These are phyloP conservation scores for Porites rus DNA, from an alignment of 92 coral and sea anemone genomes.

Conservation along the genomic window DNA sequence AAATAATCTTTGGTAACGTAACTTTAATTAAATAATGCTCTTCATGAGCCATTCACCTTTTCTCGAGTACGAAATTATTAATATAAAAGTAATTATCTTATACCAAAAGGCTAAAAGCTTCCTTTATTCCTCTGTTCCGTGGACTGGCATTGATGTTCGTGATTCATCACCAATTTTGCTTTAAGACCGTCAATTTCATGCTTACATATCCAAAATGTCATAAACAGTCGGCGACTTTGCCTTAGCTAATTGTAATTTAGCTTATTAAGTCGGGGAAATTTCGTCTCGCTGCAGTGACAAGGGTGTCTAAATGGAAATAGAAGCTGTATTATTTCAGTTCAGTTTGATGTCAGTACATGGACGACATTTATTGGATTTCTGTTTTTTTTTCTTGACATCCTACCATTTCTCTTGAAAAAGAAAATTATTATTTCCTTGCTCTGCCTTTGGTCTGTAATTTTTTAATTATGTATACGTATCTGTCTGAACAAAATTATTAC, in stretches of 20 bases:
- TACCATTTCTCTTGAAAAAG: background rate
- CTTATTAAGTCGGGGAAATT: conserved; percentile 9
- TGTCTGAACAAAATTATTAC: conserved; percentile 4
- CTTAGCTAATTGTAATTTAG: background rate
- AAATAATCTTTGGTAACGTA: too few species aligned
- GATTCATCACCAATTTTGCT: too few species aligned
- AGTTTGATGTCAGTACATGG: background rate
- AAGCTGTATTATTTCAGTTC: conserved; percentile 8
- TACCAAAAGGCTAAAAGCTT: too few species aligned
- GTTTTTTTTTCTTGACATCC: background rate
- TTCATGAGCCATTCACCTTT: too few species aligned
- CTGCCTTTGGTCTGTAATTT: background rate
- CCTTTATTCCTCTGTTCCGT: too few species aligned
- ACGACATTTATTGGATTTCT: background rate
- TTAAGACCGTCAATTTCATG: too few species aligned
- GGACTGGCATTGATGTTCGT: too few species aligned
- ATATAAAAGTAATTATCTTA: too few species aligned
- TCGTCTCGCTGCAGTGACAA: background rate
- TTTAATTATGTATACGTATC: conserved; percentile 22
- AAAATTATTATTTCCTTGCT: background rate
- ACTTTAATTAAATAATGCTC: too few species aligned
- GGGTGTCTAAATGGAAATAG: background rate
- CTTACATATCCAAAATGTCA: too few species aligned
- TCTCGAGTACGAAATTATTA: too few species aligned
- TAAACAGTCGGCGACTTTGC: too few species aligned